Evolutionary conservation across 2,888 invertebrate species (phyloP).

Genomic region (Rhagophthalmus giganteus): DNA sequence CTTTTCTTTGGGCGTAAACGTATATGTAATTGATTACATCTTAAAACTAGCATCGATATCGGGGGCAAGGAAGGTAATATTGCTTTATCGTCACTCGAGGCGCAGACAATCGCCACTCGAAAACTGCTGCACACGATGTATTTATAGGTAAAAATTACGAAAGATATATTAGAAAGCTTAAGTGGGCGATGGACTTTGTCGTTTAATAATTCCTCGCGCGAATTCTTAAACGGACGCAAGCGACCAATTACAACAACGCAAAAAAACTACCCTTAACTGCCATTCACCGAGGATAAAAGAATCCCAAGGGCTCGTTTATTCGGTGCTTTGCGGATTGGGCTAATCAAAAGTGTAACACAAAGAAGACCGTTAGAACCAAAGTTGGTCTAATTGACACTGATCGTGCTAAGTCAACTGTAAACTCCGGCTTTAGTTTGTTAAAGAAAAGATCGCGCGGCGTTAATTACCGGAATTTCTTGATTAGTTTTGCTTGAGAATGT

Average conservation of each 20-base stretch:
- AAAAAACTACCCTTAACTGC: conserved; percentile 13
- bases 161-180: background rate
- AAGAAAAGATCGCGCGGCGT: conserved; percentile 3
- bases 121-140: conserved; percentile 34
- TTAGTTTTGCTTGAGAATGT: background rate
- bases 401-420: conserved; percentile 47
- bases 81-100: conserved; percentile 19
- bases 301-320: conserved; percentile 38
- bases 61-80: conserved; percentile 4
- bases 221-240: too few species aligned
- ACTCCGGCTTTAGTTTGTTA: conserved; percentile 26
- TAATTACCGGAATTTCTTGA: conserved; percentile 4
- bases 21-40: conserved; percentile 11
- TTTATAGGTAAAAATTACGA: conserved; percentile 31
- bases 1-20: too few species aligned
- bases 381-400: conserved; percentile 49
- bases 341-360: conserved; percentile 45
- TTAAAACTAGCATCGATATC: conserved; percentile 9
- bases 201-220: too few species aligned
- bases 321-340: conserved; percentile 40
- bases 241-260: too few species aligned
- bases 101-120: conserved; percentile 34
- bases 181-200: too few species aligned
- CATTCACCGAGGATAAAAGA: conserved; percentile 22
- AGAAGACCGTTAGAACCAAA: conserved; percentile 44